Conservation (phyloP, 2,888 invertebrate species). For the Yponomeuta plumbellus region DNA sequence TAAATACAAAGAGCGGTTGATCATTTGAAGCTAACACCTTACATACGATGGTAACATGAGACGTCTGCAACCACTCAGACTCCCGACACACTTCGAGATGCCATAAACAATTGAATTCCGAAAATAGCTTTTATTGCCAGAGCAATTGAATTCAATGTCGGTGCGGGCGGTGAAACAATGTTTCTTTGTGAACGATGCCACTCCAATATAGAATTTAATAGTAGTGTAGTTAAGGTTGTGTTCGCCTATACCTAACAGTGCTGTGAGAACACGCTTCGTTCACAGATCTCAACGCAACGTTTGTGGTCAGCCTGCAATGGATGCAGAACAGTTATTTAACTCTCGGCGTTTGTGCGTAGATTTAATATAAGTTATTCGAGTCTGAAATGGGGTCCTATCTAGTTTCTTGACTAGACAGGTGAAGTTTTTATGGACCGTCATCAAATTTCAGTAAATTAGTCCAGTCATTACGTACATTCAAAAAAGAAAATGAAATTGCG, state of each 20-base stretch:
- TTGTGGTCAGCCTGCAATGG: slow-evolving; percentile 48
- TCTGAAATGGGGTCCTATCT: too few relatives aligned
- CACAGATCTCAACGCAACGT: slow-evolving; percentile 35
- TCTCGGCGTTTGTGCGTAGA: too few relatives aligned
- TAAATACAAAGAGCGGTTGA: slow-evolving; percentile 48
- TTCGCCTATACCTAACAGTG: slow-evolving; percentile 26
- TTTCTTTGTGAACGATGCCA: slow-evolving; percentile 40
- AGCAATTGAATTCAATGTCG: slow-evolving; percentile 67
- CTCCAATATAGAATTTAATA: slow-evolving; percentile 43
- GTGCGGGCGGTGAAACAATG: slow-evolving; percentile 43
- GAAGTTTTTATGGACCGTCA: too few relatives aligned
- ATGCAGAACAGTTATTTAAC: slow-evolving; percentile 27
- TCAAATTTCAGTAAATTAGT: too few relatives aligned
- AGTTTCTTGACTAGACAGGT: too few relatives aligned
- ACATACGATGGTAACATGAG: slow-evolving; percentile 56
- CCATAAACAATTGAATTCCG: slow-evolving; percentile 58
- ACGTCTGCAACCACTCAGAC: slow-evolving; percentile 54
- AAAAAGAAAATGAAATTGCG: too few relatives aligned
- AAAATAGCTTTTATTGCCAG: slow-evolving; percentile 65
- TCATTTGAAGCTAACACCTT: slow-evolving; percentile 50
- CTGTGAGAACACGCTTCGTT: slow-evolving; percentile 32
- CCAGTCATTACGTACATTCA: too few relatives aligned
- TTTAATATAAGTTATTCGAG: too few relatives aligned
- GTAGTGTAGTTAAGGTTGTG: slow-evolving; percentile 35
- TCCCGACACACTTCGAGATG: slow-evolving; percentile 52